A percentile compares a stretch with the other conserved stretches of the same genome.
Conservation (phyloP, 2,113 vertebrate genomes). For the Siphamia tubifer region DNA sequence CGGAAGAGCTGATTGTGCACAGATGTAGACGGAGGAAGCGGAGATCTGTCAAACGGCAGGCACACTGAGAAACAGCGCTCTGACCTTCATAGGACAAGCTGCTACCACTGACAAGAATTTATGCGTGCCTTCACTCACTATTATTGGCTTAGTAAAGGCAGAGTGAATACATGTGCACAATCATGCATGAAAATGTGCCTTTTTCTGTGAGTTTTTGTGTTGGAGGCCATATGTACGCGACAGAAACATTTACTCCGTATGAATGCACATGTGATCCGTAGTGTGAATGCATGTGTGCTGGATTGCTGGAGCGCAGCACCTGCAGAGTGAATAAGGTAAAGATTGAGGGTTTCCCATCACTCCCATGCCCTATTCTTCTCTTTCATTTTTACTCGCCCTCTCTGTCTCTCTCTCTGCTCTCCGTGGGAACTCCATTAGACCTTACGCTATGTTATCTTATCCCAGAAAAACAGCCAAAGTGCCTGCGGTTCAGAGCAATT, state of each 20-base stretch:
- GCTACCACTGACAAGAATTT: constrained; percentile 60
- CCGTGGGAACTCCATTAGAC: constrained; percentile 62
- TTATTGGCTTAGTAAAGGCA: constrained; percentile 48
- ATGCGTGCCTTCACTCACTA: constrained; percentile 63
- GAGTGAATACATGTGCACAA: not conserved
- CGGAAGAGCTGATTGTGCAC: constrained; percentile 29
- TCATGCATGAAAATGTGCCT: not conserved
- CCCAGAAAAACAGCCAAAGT: constrained; percentile 47
- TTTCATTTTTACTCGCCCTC: not conserved
- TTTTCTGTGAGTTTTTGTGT: too few species aligned
- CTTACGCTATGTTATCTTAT: constrained; percentile 56
- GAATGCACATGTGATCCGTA: not conserved
- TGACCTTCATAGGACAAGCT: constrained; percentile 73
- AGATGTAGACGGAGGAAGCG: constrained; percentile 56
- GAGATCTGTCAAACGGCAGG: constrained; percentile 64
- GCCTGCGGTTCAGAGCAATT: constrained; percentile 63
- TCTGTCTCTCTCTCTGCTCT: constrained; percentile 5
- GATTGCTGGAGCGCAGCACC: not conserved
- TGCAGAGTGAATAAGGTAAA: constrained; percentile 41
- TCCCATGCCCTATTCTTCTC: not conserved
- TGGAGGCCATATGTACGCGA: not conserved
- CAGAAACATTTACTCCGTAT: not conserved
- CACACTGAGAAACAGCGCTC: constrained; percentile 42
- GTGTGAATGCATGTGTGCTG: not conserved
- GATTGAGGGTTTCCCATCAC: constrained; percentile 42